Base-by-base conservation (phyloP, 2,113 vertebrate genomes). In the Neofelis nebulosa region DNA sequence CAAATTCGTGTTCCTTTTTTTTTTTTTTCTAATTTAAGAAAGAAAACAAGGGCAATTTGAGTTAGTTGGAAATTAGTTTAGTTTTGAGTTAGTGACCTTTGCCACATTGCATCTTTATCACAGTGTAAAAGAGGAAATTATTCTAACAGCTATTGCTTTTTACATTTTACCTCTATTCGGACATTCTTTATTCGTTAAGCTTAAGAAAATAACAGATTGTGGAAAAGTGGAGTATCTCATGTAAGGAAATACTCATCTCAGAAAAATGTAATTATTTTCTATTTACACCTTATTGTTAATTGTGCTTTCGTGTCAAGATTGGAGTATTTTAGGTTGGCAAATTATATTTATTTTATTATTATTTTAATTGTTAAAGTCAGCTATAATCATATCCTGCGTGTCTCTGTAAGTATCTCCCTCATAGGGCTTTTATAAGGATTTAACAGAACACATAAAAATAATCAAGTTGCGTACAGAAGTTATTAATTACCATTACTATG, bases 1-100 rank as follows among this genome's bases (percentile, higher is more conserved):
- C 82, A 95, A 92, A 69, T 57, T 38, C 48, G 14, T 38, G 13
- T 23, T 86, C 29, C 25, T 86, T 92, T 87, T 76, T 73, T 88
- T 91, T 88, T 92, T 48, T 4, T 88, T 95, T 91, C n/a, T 80
- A 71, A 80, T 68, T 91, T 84, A 81, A 29, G 63, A 74, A 90
- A 63, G 25, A 91, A 96, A 94, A 79, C 9, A 16, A 33, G 48
- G 61, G 33, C 12, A 95, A 38, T 78, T 48, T 48, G 74, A 48
- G 41, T 48, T 31, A 31, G 74, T 31, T 31, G 27, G 74, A 78
- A 48, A 78, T 48, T 78, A 16, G 73, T 76, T 87, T 79, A 48
- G 41, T 76, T 84, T 69, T 87, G 36, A 89, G 33, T 81, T 27
- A 71, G 16, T 94, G 25, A 29, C 55, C 18, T 81, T 97, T 94